Base-by-base conservation (phyloP, 2,888 invertebrate genomes). In the Hecatera dysodea region DNA sequence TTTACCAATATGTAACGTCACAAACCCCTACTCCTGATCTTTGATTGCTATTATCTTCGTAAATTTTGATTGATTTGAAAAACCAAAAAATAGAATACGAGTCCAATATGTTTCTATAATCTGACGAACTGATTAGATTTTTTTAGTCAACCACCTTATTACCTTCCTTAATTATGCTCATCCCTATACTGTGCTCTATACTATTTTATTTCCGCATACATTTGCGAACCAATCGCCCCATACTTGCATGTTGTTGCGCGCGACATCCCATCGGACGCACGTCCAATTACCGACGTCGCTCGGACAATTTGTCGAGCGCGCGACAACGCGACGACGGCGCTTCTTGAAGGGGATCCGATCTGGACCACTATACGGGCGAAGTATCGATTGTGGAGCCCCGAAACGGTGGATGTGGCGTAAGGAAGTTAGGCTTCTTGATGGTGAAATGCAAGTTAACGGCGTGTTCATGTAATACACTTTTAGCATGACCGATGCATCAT, bases 341-440 rank as follows among this genome's bases (percentile, higher is more conserved):
- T 80, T 81, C 86, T 84, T 82, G 81, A 66, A 70, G 77, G 72
- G 80, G 63, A 76, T 79, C 84, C 88, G 86, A 87, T 87, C 87
- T 86, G 76, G 67, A 66, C 64, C 72, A 74, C 78, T 82, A 73
- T 79, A 86, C 80, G 73, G 60, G 63, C 68, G 57, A 76, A 63
- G 55, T 83, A 80, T 83, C 79, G 73, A 72, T 52, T 61, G 53
- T 59, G 17, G 50, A 71, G 39, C 7, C 8, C 7, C 3, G 36
- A 63, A 67, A 1, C 1, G 6, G 9, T 72, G 71, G 85, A 84
- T 69, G 19, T 4, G 85, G 69, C 44, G 24, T 27, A 1, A 15
- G 22, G 27, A 0, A 48, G 22, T 5, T n/a, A n/a, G 4, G 8
- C 29, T 22, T 17, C n/a, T n/a, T 60, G 33, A 5, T 8, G 15